Percentiles rank a stretch among this genome's conserved stretches.
Conservation (phyloP, 2,888 invertebrate species). For the Brachyptera risi region DNA sequence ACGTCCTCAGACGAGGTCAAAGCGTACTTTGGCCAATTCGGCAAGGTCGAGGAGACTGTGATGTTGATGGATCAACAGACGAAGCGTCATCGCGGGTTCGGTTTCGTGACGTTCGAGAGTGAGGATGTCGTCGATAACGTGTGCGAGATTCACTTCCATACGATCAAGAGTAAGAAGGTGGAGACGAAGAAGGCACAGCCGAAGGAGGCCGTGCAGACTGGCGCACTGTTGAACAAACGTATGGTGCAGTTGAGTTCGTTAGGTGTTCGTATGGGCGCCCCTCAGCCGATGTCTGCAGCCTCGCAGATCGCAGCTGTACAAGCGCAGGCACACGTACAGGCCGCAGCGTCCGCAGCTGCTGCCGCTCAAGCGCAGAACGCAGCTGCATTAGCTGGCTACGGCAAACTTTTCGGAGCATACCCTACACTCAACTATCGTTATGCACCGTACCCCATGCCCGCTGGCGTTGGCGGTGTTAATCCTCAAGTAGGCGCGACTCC, state of each 20-base stretch:
- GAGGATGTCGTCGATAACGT: slow-evolving; percentile 89
- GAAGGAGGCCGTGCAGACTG: slow-evolving; percentile 78
- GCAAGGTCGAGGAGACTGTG: slow-evolving; percentile 85
- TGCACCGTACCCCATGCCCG: slow-evolving; percentile 57
- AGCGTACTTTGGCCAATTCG: slow-evolving; percentile 85
- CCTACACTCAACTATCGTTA: slow-evolving; percentile 57
- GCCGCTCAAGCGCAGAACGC: slow-evolving; percentile 58
- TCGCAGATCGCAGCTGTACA: slow-evolving; percentile 47
- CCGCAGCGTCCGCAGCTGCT: slow-evolving; percentile 46
- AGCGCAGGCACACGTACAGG: slow-evolving; percentile 44
- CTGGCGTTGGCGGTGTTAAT: slow-evolving; percentile 46
- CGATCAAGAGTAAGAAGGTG: slow-evolving; percentile 85
- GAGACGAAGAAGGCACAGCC: slow-evolving; percentile 92
- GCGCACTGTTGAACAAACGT: slow-evolving; percentile 63
- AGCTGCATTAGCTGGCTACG: slow-evolving; percentile 60
- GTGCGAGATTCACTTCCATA: slow-evolving; percentile 91
- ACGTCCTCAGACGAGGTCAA: slow-evolving; percentile 88
- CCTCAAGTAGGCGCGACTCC: slow-evolving; percentile 47
- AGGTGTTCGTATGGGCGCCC: slow-evolving; percentile 62
- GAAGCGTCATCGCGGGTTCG: slow-evolving; percentile 85
- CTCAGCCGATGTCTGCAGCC: slow-evolving; percentile 57
- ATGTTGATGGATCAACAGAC: slow-evolving; percentile 95
- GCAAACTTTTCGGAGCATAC: slow-evolving; percentile 61
- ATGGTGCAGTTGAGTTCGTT: slow-evolving; percentile 50
- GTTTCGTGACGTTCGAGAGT: slow-evolving; percentile 87